Evolutionary conservation across 2,113 vertebrate genomes (phyloP), one percentile per base, ranked within the genome.

Genomic region (Gallinago jamesoni): DNA sequence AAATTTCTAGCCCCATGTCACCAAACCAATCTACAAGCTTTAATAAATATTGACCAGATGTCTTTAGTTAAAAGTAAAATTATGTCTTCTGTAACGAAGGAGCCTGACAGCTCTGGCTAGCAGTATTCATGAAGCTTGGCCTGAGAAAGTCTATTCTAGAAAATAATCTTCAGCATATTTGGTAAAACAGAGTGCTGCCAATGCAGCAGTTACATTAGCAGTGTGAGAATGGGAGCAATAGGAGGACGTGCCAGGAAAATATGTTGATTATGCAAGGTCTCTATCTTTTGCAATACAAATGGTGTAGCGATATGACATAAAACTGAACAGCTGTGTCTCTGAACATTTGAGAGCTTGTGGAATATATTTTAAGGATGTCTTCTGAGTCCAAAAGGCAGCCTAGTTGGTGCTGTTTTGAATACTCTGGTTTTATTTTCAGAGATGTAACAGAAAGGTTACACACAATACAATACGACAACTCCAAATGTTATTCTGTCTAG

Each of bases 251-350:
- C 78, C 77, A 91, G 87, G 93, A 92, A 96, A 96, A 87, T 84
- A 86, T 60, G 81, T 91, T 83, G 79, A 75, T 90, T 93, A 85
- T 84, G 70, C 87, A 82, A 94, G 69, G 63, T 89, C 77, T 87
- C 81, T 87, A 18, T 95, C 78, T 88, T 94, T 86, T 94, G 87
- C 94, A 93, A 14, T 88, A 78, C 62, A 75, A 80, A 74, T 70
- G 31, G 82, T 73, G 68, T 81, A 93, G 89, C 68, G 87, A 30
- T 93, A 74, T 43, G 95, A 80, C 79, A 93, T 75, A 91, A 94
- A 68, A 94, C 9, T 13, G 19, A 88, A 33, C 89, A 94, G 77
- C 88, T 97, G 55, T 78, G 93, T 78, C 78, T 90, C 69, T 87
- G 70, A 89, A 72, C 70, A 35, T 47, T 76, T 87, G 60, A 68